Base-by-base conservation (phyloP, 1,140 invertebrate species). In the Spodoptera litura region DNA sequence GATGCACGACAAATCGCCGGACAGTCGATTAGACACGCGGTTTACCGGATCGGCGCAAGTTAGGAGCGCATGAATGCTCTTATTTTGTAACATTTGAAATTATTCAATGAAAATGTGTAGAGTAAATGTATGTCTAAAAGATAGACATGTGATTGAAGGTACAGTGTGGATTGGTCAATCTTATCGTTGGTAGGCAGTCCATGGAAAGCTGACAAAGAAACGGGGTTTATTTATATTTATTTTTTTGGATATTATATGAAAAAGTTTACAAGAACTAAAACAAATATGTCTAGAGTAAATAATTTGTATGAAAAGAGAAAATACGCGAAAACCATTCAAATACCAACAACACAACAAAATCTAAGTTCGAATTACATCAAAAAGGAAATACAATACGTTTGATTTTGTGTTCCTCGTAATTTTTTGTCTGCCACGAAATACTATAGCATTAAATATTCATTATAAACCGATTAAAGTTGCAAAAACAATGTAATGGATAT, bases 1-100 rank as follows among this genome's bases (percentile, higher is more conserved):
- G 62, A 80, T 72, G 68, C 82, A 83, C 79, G 82, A 83, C 78
- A 81, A 79, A 79, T 79, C 75, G 80, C 53, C 74, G 79, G 82
- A 79, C 78, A 71, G 68, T 44, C 56, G 75, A 77, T 78, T 83
- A 51, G 56, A 68, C 73, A 83, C 76, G 72, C 61, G 62, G 44
- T 75, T 77, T 72, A 56, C 77, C 64, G 64, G 78, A 79, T 52
- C 51, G 38, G 68, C 20, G 49, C 64, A 80, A 83, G 78, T 71
- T 66, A 78, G 38, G 56, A 62, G 71, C 74, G 61, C n/a, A 61
- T 52, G 56, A 56, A 58, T 68, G 44, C 10, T 52, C 49, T 61
- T 11, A 20, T 68, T 68, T 52, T 25, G 49, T 49, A 52, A 59
- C 11, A 8, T 4, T 12, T n/a, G 12, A 31, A 6, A 61, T 73